Conservation (phyloP, 2,113 vertebrate species). For the Aegithalos caudatus region DNA sequence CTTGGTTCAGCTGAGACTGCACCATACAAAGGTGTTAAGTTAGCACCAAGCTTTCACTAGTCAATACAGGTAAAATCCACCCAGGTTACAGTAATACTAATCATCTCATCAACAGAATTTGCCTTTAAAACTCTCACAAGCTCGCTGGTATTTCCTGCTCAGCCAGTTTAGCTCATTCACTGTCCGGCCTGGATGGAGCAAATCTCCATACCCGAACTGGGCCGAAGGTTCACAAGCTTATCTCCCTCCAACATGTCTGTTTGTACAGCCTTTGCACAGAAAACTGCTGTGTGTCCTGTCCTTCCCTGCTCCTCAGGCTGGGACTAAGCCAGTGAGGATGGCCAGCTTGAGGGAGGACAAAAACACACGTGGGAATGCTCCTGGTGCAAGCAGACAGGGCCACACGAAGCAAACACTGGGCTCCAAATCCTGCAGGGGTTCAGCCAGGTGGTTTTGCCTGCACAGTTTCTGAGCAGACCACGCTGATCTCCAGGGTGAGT, state of each 20-base stretch:
- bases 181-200: background rate
- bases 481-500: background rate
- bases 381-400: background rate
- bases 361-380: background rate
- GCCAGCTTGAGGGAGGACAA: background rate
- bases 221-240: background rate
- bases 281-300: background rate
- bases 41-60: background rate
- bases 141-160: constrained; percentile 10
- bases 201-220: background rate
- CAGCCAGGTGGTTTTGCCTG: background rate
- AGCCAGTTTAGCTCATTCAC: constrained; percentile 3
- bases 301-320: background rate
- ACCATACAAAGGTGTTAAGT: background rate
- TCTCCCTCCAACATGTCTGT: background rate
- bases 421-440: background rate
- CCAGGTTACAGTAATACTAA: background rate
- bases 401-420: background rate
- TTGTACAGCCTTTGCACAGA: background rate
- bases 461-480: background rate
- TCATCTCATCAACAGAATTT: background rate
- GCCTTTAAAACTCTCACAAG: background rate
- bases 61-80: background rate
- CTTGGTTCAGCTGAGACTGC: background rate
- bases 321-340: background rate